Conservation (phyloP, 2,113 vertebrate species). For the Protobothrops mucrosquamatus region DNA sequence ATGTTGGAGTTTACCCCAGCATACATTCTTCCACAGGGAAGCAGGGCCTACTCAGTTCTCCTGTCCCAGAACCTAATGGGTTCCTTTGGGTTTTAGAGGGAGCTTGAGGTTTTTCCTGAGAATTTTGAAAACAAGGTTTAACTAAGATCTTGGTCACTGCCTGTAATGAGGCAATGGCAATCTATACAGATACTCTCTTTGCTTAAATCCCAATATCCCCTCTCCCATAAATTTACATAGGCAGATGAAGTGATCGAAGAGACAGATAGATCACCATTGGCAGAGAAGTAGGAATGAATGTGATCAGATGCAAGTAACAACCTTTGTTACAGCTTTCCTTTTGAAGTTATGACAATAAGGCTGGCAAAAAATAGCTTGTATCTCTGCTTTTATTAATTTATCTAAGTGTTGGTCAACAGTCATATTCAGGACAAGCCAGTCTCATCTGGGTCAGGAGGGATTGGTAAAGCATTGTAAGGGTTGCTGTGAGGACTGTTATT, state of each 20-base stretch:
- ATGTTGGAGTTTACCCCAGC: neutral
- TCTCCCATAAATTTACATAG: neutral
- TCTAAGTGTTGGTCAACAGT: neutral
- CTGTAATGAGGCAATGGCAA: neutral
- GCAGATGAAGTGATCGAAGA: neutral
- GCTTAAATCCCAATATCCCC: neutral
- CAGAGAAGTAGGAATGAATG: neutral
- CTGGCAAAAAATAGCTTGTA: neutral
- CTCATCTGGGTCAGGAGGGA: neutral
- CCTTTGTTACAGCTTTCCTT: neutral
- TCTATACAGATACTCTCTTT: neutral
- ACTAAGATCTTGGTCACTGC: neutral
- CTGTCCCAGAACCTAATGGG: neutral
- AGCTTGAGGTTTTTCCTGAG: neutral
- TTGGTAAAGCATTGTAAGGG: neutral
- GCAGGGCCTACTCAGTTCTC: neutral
- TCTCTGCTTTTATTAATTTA: neutral
- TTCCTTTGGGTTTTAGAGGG: neutral
- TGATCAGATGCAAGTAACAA: neutral
- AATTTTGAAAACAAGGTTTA: neutral
- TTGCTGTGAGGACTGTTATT: neutral
- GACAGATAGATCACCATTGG: neutral
- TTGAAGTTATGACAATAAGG: neutral
- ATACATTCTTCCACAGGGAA: neutral
- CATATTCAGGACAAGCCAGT: neutral